These are phyloP conservation scores for Synergus laeviventris DNA, from an alignment of 2,888 invertebrate species.

Conservation along the genomic window DNA sequence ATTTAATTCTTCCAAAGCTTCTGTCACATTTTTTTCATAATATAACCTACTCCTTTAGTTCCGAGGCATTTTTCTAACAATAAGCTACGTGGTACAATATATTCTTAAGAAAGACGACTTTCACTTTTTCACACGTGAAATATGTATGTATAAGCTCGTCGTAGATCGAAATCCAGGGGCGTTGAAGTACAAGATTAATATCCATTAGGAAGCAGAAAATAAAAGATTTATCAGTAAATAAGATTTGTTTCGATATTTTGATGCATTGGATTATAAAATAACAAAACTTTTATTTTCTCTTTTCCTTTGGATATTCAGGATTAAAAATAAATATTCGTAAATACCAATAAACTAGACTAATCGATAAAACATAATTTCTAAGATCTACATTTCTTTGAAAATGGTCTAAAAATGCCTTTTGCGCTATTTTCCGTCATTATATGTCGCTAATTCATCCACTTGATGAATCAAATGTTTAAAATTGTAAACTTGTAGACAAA, in stretches of 20 bases:
- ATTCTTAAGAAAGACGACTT: neutral
- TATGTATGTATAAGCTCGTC: constrained; percentile 22
- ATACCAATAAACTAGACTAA: neutral
- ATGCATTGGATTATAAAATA: neutral
- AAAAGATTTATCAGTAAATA: neutral
- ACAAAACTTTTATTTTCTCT: neutral
- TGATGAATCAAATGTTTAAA: constrained; percentile 4
- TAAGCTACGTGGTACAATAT: neutral
- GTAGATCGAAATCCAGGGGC: neutral
- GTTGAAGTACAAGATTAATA: neutral
- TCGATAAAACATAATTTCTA: neutral
- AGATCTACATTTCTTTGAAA: constrained; percentile 11
- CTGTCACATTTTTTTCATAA: neutral
- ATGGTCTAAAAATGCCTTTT: constrained; percentile 5
- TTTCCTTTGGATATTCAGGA: neutral
- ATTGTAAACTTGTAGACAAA: constrained; percentile 64
- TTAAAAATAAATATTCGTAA: neutral
- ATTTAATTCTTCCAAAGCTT: neutral
- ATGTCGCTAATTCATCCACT: neutral
- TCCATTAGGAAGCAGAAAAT: neutral
- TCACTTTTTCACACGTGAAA: constrained; percentile 14
- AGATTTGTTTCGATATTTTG: too few relatives aligned
- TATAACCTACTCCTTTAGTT: neutral
- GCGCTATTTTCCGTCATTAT: neutral
- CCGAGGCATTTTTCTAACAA: neutral